Evolutionary conservation across 1,140 invertebrate genomes (phyloP).

Genomic region (Anastatus disparis): DNA sequence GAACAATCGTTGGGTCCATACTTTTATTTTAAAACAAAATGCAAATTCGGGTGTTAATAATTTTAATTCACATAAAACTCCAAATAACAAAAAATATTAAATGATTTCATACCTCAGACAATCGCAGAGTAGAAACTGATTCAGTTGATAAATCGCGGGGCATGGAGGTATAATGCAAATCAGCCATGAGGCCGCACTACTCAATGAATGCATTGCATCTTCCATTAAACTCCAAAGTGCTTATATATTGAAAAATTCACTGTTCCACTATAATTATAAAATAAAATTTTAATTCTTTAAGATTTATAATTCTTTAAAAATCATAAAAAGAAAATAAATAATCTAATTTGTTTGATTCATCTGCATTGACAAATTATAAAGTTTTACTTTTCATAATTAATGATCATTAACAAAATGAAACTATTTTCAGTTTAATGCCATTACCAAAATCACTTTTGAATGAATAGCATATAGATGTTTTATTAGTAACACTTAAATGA

Average conservation of each 20-base stretch:
- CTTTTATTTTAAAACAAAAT: constrained; percentile 35
- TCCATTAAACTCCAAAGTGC: constrained; percentile 36
- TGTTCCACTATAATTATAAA: background rate
- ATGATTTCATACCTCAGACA: constrained; percentile 60
- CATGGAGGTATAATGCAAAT: constrained; percentile 69
- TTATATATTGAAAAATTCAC: background rate
- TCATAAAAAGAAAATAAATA: no score
- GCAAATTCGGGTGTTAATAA: constrained; percentile 1
- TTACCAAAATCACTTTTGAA: no score
- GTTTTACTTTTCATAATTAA: no score
- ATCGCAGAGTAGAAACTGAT: constrained; percentile 63
- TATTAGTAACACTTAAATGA: no score
- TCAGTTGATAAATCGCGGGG: constrained; percentile 66
- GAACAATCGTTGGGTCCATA: constrained; percentile 48
- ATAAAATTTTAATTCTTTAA: background rate
- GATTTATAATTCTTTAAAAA: no score
- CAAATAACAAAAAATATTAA: constrained; percentile 13
- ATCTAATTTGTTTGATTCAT: no score
- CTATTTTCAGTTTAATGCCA: no score
- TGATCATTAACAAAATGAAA: no score
- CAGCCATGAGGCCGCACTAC: constrained; percentile 53
- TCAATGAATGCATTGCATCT: constrained; percentile 56
- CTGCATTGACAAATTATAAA: no score
- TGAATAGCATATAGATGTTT: no score
- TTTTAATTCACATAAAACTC: constrained; percentile 5